phyloP scores from a whole-genome alignment of 2,113 vertebrate genomes.

The Tragelaphus imberbis region DNA sequence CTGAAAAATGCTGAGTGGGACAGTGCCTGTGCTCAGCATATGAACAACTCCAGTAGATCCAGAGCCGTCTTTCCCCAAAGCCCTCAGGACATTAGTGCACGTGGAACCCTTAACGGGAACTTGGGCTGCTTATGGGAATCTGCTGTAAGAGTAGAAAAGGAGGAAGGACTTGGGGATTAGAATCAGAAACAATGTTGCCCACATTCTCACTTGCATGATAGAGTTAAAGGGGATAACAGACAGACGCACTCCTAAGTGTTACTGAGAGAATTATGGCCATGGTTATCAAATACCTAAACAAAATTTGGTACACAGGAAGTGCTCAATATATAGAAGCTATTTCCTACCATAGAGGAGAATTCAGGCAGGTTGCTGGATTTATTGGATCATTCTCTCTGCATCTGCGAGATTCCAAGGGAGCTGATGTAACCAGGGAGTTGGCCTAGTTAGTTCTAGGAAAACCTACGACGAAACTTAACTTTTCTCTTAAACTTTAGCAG shows the following conservation, averaged over 20 bases:
- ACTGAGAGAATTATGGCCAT: neutral
- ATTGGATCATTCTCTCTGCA: neutral
- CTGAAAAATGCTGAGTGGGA: neutral
- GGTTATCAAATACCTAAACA: neutral
- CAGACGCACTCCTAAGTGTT: neutral
- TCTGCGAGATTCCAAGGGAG: neutral
- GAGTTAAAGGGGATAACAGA: neutral
- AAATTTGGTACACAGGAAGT: neutral
- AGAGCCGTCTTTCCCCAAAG: neutral
- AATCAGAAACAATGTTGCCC: neutral
- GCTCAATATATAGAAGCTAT: neutral
- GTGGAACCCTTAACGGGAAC: neutral
- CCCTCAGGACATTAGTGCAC: neutral
- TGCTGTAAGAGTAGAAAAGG: neutral
- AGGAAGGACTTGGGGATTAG: neutral
- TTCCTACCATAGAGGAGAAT: neutral
- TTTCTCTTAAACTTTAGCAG: neutral
- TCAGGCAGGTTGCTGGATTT: neutral
- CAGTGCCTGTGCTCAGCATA: neutral
- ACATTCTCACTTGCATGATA: neutral
- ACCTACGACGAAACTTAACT: neutral
- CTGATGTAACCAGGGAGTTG: neutral
- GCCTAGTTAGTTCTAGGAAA: neutral
- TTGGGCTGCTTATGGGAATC: neutral
- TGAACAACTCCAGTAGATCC: neutral